Conservation (phyloP, 2,888 invertebrate genomes). For the Himalopsyche tibetana region DNA sequence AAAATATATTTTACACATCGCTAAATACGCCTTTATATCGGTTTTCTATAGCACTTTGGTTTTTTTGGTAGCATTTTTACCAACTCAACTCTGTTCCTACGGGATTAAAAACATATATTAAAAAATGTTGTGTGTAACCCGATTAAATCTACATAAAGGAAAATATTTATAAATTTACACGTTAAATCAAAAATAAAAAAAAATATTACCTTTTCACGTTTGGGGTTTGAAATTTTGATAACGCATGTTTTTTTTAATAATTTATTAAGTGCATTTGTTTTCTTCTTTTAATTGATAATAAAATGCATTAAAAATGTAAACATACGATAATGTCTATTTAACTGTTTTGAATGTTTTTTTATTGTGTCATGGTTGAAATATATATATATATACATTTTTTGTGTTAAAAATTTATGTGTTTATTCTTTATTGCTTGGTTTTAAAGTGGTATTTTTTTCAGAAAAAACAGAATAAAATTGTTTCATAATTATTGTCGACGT, state of each 20-base stretch:
- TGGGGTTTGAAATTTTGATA: slow-evolving; percentile 21
- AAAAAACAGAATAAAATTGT: neutral
- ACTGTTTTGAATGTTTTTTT: slow-evolving; percentile 26
- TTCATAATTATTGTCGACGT: no score
- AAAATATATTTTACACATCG: no score
- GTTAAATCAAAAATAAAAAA: slow-evolving; percentile 7
- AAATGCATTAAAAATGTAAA: slow-evolving; percentile 28
- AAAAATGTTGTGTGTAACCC: neutral
- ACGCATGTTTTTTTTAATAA: slow-evolving; percentile 26
- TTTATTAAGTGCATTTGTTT: slow-evolving; percentile 28
- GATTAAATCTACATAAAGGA: neutral
- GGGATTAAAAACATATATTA: neutral
- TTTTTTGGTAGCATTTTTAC: no score
- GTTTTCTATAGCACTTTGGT: no score
- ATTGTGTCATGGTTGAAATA: slow-evolving; percentile 26
- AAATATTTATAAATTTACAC: slow-evolving; percentile 18
- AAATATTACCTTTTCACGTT: slow-evolving; percentile 19
- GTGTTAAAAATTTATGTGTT: slow-evolving; percentile 2
- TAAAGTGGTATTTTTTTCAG: neutral
- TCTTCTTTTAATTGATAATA: slow-evolving; percentile 34
- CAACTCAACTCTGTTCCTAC: no score
- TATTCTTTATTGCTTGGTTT: neutral
- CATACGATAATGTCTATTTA: slow-evolving; percentile 12
- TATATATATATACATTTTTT: slow-evolving; percentile 3
- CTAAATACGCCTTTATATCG: no score